phyloP scores from a whole-genome alignment of 2,113 vertebrate species.

The Balaenoptera acutorostrata region DNA sequence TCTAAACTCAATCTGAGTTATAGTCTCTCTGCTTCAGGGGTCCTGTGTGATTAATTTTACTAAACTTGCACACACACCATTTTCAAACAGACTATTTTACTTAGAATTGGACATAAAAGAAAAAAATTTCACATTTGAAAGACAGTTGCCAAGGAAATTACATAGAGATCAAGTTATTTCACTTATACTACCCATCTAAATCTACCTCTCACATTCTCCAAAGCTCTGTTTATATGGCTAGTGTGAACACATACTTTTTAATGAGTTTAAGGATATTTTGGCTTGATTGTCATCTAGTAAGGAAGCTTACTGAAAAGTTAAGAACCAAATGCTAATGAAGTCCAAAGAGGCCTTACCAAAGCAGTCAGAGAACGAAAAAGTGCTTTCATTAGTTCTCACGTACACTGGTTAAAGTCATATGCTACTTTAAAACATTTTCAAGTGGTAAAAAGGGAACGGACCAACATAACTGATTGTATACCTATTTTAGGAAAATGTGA shows the following conservation, averaged over 20 bases:
- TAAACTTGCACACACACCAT: constrained; percentile 72
- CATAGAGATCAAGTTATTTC: constrained; percentile 67
- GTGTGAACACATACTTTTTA: neutral
- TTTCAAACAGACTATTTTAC: constrained; percentile 74
- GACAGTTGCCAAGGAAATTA: constrained; percentile 76
- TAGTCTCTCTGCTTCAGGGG: constrained; percentile 68
- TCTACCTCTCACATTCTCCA: constrained; percentile 10
- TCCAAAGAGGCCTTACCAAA: constrained; percentile 16
- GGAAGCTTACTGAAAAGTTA: constrained; percentile 67
- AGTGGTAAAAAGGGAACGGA: neutral
- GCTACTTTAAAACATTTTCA: constrained; percentile 32
- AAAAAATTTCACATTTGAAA: constrained; percentile 77
- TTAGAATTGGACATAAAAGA: constrained; percentile 72
- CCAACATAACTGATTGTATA: neutral
- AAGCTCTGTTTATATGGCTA: constrained; percentile 34
- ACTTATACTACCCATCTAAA: constrained; percentile 16
- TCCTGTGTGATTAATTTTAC: constrained; percentile 74
- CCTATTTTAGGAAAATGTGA: constrained; percentile 29
- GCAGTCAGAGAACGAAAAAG: neutral
- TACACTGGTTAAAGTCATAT: neutral
- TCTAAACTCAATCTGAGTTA: constrained; percentile 81
- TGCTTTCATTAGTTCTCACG: neutral
- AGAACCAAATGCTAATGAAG: constrained; percentile 34
- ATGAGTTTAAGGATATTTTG: constrained; percentile 13
- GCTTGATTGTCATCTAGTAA: neutral